Evolutionary conservation across 2,113 vertebrate species (phyloP), one percentile per base, ranked within the genome.

Genomic region (Rhipidura dahli): DNA sequence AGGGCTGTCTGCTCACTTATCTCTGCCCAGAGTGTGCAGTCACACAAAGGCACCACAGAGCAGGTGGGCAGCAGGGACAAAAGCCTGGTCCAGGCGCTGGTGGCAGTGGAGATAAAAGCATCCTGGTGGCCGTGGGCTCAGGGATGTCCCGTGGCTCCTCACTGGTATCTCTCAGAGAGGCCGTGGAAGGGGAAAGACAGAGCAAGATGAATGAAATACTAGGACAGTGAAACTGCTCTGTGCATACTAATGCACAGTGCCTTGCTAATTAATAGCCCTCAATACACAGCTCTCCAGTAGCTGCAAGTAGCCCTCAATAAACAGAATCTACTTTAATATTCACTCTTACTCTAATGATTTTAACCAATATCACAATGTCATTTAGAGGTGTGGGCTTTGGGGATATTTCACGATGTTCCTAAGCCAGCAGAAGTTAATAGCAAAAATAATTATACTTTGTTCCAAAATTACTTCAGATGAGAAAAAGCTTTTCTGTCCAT

Each of bases 361-460:
- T 81, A 95, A 90, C 76, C 49, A 81, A 71, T 78, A 40, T 56
- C 60, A 47, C 44, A 47, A 7, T 83, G 94, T 95, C 86, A 92
- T 70, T 94, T 78, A 83, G 85, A 94, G 90, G 64, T 95, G 69
- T 87, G 90, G 76, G n/a, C 93, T 92, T 95, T 39, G 49, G 93
- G 87, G 88, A 95, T 88, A 20, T 75, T 92, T 89, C 60, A 3
- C 1, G 8, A 53, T 83, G 51, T 92, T 90, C 65, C 68, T 71
- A 33, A 2, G 3, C 60, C 80, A 82, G 66, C 59, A 61, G 65
- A 84, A 92, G 56, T 89, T 93, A 94, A 95, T 95, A 64, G 96
- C 80, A 89, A 89, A 89, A 97, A 94, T 93, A 95, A 95, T 96
- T 94, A 81, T 37, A 47, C 77, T 87, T 92, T 78, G 56, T 87